Base-by-base conservation (phyloP, 2,888 invertebrate species). In the Leucoma salicis region DNA sequence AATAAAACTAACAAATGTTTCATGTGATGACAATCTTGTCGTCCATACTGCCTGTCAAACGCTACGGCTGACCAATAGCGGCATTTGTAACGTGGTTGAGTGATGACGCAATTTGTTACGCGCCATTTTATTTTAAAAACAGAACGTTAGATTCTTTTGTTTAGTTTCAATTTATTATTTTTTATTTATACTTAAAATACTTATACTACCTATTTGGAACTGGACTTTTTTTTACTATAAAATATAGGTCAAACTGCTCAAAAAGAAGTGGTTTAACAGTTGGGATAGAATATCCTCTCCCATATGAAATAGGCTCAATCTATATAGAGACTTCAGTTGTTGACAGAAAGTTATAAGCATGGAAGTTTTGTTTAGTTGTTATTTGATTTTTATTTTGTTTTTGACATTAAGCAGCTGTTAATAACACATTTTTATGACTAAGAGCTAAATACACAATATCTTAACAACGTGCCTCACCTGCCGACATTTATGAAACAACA, bases 31-130 rank as follows among this genome's bases (percentile, higher is more conserved):
- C 58, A 53, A 50, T 59, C 42, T 42, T 16, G 39, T 42, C 25
- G 33, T 34, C 46, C 39, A 41, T 46, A 40, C 10, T 38, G 18
- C 11, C 29, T 24, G 53, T 50, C 53, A 37, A 29, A 21, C 21
- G 34, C 13, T 18, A 12, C 31, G 44, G 31, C 16, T 27, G 38
- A 41, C 47, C 56, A 56, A 47, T 56, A 33, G 53, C 37, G 29
- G 36, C 41, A 58, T 58, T 57, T 59, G 57, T 58, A 46, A 48
- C 35, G 42, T 37, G 18, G 4, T 12, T 54, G 60, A 58, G 42
- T 51, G 58, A 58, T 59, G 54, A 14, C 33, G 31, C 48, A 35
- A 57, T 58, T 60, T 59, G 57, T 58, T 51, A 39, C 50, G 39
- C 24, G 38, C 39, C 29, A 29, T 50, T 56, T 59, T 59, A 43